Conservation (phyloP, 2,113 vertebrate genomes). For the Phrynocephalus versicolor region DNA sequence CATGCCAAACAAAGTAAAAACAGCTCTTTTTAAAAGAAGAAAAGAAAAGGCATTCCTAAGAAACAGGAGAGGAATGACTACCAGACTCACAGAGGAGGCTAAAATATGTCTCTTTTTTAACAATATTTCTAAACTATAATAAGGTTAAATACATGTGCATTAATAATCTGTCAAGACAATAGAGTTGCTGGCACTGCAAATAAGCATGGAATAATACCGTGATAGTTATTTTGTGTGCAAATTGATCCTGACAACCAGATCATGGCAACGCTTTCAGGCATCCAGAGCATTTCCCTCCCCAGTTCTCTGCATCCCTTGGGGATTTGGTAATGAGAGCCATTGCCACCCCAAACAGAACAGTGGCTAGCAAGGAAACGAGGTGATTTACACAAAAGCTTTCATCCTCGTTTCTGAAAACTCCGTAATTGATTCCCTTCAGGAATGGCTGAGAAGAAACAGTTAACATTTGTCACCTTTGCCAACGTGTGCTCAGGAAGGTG, state of each 20-base stretch:
- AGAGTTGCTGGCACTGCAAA: slow-evolving; percentile 24
- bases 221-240: slow-evolving; percentile 58
- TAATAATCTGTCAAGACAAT: slow-evolving; percentile 52
- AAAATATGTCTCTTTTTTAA: background rate
- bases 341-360: slow-evolving; percentile 35
- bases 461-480: slow-evolving; percentile 45
- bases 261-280: slow-evolving; percentile 51
- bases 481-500: slow-evolving; percentile 24
- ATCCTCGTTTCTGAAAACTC: slow-evolving; percentile 39
- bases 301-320: slow-evolving; percentile 43
- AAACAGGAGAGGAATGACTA: background rate
- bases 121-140: slow-evolving; percentile 29
- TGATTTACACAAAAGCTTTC: slow-evolving; percentile 54
- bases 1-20: too few relatives aligned
- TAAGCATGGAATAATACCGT: slow-evolving; percentile 41
- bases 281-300: slow-evolving; percentile 38
- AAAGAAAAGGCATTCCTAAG: slow-evolving; percentile 2
- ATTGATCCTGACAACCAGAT: slow-evolving; percentile 62
- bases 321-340: slow-evolving; percentile 52
- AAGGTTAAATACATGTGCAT: slow-evolving; percentile 41
- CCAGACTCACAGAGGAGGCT: background rate
- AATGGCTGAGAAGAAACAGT: slow-evolving; percentile 31
- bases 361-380: slow-evolving; percentile 34
- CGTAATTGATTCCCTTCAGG: slow-evolving; percentile 50
- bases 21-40: too few relatives aligned